phyloP scores from a whole-genome alignment of 2,888 invertebrate species.

The Patella pellucida region DNA sequence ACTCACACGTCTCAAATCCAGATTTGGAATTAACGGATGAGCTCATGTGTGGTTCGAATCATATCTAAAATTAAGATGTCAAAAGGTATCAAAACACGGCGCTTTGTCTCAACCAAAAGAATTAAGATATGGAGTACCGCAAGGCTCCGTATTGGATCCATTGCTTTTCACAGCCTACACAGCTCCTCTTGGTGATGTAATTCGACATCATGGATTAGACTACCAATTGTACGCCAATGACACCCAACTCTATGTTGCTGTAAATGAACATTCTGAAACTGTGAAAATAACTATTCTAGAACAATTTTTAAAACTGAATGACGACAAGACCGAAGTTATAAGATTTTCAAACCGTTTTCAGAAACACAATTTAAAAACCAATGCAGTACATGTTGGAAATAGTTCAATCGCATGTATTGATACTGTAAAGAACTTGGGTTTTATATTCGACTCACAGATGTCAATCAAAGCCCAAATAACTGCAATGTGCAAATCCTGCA shows the following conservation, averaged over 20 bases:
- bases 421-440: not conserved
- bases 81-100: no score
- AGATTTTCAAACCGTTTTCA: not conserved
- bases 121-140: no score
- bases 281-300: constrained; percentile 13
- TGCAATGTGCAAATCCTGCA: constrained; percentile 1
- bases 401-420: not conserved
- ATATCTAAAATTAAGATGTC: no score
- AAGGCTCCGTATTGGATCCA: no score
- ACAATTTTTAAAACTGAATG: not conserved
- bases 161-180: no score
- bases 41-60: no score
- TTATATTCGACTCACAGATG: constrained; percentile 1
- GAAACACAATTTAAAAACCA: not conserved
- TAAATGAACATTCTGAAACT: not conserved
- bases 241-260: not conserved
- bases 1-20: no score
- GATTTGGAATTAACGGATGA: no score
- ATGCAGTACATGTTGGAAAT: not conserved
- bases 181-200: not conserved
- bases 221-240: not conserved
- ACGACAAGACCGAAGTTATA: constrained; percentile 4
- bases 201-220: not conserved
- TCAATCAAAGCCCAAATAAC: not conserved
- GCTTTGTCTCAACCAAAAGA: no score